Evolutionary conservation across 1,140 invertebrate species (phyloP).

Genomic region (Pogonognathellus flavescens): DNA sequence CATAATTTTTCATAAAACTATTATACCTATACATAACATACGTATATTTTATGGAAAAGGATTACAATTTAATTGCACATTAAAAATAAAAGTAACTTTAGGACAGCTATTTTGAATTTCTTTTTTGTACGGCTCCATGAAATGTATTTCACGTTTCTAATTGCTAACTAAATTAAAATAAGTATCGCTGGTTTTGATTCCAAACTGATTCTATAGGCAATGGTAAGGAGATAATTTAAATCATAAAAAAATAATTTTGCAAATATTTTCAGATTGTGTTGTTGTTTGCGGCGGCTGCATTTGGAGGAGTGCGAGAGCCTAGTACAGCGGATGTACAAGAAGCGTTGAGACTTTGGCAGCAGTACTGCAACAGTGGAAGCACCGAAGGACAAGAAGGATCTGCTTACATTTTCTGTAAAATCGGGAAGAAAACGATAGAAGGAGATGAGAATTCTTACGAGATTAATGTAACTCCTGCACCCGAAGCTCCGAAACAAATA

Average conservation of each 20-base stretch:
- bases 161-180: too few relatives aligned
- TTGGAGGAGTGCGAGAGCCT: not conserved
- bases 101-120: too few relatives aligned
- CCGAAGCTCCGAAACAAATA: not conserved
- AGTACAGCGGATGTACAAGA: not conserved
- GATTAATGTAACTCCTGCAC: constrained; percentile 27
- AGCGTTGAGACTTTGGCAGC: constrained; percentile 16
- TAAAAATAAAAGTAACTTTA: too few relatives aligned
- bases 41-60: too few relatives aligned
- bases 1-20: not conserved
- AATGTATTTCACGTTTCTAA: too few relatives aligned
- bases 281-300: not conserved
- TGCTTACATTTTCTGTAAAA: constrained; percentile 33
- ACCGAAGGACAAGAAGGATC: constrained; percentile 22
- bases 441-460: not conserved
- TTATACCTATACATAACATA: too few relatives aligned
- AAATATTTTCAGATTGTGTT: not conserved
- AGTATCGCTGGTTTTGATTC: too few relatives aligned
- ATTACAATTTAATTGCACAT: too few relatives aligned
- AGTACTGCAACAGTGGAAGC: not conserved
- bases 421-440: not conserved
- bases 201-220: too few relatives aligned
- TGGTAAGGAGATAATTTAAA: not conserved
- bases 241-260: not conserved
- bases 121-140: too few relatives aligned